These are phyloP conservation scores for Chloroceryle aenea DNA, from an alignment of 2,113 vertebrate genomes.

Conservation along the genomic window DNA sequence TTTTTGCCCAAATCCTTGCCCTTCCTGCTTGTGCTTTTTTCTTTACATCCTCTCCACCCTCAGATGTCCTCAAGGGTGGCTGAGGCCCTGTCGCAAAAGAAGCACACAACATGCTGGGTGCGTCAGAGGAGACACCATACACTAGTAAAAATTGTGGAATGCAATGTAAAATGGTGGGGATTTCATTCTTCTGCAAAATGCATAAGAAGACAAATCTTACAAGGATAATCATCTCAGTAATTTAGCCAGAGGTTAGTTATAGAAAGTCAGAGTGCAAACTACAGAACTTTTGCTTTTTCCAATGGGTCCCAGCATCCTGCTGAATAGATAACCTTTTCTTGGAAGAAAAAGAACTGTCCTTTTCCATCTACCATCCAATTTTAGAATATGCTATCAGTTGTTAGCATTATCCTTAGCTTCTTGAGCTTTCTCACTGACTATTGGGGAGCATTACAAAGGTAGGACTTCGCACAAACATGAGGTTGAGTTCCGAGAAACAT, in stretches of 20 bases:
- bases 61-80: rapidly evolving
- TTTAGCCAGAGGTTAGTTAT: constrained; percentile 20
- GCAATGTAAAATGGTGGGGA: not conserved
- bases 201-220: not conserved
- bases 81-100: not conserved
- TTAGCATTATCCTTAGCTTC: not conserved
- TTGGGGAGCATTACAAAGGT: not conserved
- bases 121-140: not conserved
- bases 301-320: constrained; percentile 5
- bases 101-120: rapidly evolving
- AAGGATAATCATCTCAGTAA: not conserved
- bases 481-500: not conserved
- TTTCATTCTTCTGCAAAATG: not conserved
- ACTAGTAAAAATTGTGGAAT: not conserved
- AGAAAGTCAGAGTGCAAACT: not conserved
- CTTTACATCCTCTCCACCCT: not conserved
- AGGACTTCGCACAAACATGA: not conserved
- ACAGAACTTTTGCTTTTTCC: constrained; percentile 21
- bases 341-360: constrained; percentile 19
- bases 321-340: constrained; percentile 36
- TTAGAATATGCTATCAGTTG: not conserved
- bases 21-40: not conserved
- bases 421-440: not conserved
- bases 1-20: not conserved
- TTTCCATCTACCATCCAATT: not conserved